Base-by-base conservation (phyloP, 2,797 vertebrate species). In the Onychomys leucogaster region DNA sequence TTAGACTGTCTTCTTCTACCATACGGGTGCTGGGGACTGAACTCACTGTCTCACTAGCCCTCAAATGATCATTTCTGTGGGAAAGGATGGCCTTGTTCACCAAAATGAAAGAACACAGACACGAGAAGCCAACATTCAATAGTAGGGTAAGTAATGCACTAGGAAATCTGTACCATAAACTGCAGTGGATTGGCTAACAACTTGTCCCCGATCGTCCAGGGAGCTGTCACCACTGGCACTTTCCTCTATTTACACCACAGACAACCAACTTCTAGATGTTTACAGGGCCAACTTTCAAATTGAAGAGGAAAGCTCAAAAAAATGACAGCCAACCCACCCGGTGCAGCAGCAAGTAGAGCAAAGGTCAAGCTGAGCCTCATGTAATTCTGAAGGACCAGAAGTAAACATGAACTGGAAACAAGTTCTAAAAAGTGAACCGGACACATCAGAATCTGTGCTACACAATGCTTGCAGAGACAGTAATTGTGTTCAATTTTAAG, bases 251-350 rank as follows among this genome's bases (percentile, higher is more conserved):
- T 8, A 63, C 55, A 67, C 27, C 10, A 77, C 32, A 90, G n/a
- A 29, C 61, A 67, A 43, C 32, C 23, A 16, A n/a, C 6, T 17
- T 59, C 52, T 14, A 37, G 43, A 73, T 17, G 19, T 75, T 12
- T 10, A 16, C 61, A 71, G 32, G 2, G 5, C 23, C 0, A 25
- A 11, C 25, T 49, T 52, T 67, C 32, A 75, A 52, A 57, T 5
- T n/a, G 3, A 59, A 89, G 12, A 46, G 46, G 75, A 46, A 43
- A 71, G 61, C 34, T 63, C 52, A n/a, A 5, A 25, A 41, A 27
- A 32, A 13, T 4, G 3, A 43, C 0, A 9, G 69, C 5, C 76
- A 46, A 3, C 0, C 17, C 23, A 27, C 1, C 29, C 49, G 6
- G 14, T 9, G n/a, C 1, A 34, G 11, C 78, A 25, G 69, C 8